Conservation (phyloP, 2,113 vertebrate species). For the Ammodytes marinus region DNA sequence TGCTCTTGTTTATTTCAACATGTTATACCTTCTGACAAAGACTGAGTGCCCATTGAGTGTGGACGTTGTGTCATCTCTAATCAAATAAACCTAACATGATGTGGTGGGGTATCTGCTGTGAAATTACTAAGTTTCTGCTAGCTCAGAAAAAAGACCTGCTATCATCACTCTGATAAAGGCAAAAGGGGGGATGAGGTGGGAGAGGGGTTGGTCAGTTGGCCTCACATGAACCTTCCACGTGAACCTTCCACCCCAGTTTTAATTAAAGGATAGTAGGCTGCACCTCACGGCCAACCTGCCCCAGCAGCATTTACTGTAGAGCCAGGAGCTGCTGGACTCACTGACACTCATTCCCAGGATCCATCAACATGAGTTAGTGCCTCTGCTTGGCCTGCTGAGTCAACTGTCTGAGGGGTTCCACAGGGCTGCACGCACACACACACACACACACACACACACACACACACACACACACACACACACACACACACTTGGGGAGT, state of each 20-base stretch:
- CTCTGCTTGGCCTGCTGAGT: conserved; percentile 70
- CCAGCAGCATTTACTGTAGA: conserved; percentile 60
- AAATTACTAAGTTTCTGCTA: conserved; percentile 32
- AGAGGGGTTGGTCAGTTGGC: conserved; percentile 38
- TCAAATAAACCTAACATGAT: conserved; percentile 34
- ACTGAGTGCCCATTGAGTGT: conserved; percentile 25
- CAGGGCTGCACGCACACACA: conserved; percentile 40
- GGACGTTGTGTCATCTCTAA: conserved; percentile 11
- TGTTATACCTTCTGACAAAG: conserved; percentile 32
- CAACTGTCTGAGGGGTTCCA: conserved; percentile 74
- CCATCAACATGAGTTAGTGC: conserved; percentile 75
- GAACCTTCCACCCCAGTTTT: conserved; percentile 53
- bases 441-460: background rate
- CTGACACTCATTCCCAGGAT: conserved; percentile 55
- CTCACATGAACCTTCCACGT: too few relatives aligned
- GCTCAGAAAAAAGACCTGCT: conserved; percentile 51
- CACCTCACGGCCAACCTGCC: conserved; percentile 51
- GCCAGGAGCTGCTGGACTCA: conserved; percentile 55
- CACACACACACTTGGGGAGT: too few relatives aligned
- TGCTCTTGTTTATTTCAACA: conserved; percentile 12
- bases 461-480: too few relatives aligned
- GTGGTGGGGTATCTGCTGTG: conserved; percentile 25
- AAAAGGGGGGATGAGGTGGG: background rate
- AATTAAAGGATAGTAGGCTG: conserved; percentile 73
- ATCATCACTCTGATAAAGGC: conserved; percentile 2